Percentiles rank a stretch among this genome's conserved stretches.
phyloP scores from a whole-genome alignment of 2,888 invertebrate genomes.

The Monoplex corrugatus region DNA sequence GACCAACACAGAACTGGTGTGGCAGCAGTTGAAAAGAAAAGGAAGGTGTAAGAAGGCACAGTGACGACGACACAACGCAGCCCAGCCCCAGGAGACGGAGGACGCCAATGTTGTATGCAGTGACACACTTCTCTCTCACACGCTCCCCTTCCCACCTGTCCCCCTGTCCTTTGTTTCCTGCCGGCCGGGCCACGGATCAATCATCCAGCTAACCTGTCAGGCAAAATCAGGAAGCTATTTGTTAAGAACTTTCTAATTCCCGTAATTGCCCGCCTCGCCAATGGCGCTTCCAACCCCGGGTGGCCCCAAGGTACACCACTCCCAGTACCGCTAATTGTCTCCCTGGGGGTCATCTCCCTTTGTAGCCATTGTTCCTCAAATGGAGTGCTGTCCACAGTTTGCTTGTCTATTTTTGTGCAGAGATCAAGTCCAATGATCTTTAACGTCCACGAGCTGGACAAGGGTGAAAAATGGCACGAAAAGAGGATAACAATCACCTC shows the following conservation, averaged over 20 bases:
- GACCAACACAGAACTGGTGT: too few relatives aligned
- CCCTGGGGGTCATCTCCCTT: constrained; percentile 48
- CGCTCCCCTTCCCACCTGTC: not conserved
- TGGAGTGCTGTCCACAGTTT: constrained; percentile 50
- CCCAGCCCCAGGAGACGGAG: too few relatives aligned
- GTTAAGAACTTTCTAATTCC: constrained; percentile 51
- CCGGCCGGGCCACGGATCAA: constrained; percentile 40
- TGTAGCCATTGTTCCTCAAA: constrained; percentile 36
- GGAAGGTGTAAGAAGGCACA: too few relatives aligned
- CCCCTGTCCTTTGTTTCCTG: constrained; percentile 45
- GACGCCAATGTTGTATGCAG: not conserved
- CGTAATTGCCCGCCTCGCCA: constrained; percentile 29
- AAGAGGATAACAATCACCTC: not conserved
- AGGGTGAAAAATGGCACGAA: constrained; percentile 17
- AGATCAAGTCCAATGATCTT: constrained; percentile 45
- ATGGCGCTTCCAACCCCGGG: not conserved
- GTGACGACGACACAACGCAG: too few relatives aligned
- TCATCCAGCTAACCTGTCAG: constrained; percentile 51
- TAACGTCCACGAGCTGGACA: constrained; percentile 1
- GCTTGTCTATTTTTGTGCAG: constrained; percentile 30
- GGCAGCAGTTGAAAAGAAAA: too few relatives aligned
- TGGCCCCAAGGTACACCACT: constrained; percentile 42
- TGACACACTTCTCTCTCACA: not conserved
- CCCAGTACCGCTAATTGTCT: constrained; percentile 46
- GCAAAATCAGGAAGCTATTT: constrained; percentile 55